A percentile compares a stretch with the other conserved stretches of the same genome.
These are phyloP conservation scores for Gambusia affinis DNA, from an alignment of 2,113 vertebrate genomes.

Conservation along the genomic window DNA sequence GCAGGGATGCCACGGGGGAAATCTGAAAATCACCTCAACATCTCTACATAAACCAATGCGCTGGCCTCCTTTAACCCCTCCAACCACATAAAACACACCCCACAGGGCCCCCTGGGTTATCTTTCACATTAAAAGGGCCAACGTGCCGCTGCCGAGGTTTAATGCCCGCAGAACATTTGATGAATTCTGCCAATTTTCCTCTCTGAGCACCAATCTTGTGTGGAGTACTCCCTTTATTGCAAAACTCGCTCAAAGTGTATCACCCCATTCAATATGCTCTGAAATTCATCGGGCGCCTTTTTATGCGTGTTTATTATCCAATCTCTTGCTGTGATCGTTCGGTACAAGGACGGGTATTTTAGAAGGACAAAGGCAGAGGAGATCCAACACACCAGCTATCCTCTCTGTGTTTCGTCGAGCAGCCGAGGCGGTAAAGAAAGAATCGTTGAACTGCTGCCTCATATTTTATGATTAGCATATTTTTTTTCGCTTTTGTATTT, in stretches of 20 bases:
- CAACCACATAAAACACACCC: slow-evolving; percentile 74
- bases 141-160: slow-evolving; percentile 54
- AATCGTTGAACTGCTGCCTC: neutral
- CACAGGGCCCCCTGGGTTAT: slow-evolving; percentile 64
- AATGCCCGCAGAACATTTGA: slow-evolving; percentile 67
- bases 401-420: slow-evolving; percentile 1
- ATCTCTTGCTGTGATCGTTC: slow-evolving; percentile 30
- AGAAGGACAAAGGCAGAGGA: slow-evolving; percentile 39
- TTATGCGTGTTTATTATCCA: slow-evolving; percentile 60
- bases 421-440: neutral
- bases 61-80: slow-evolving; percentile 75
- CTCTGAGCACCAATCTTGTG: slow-evolving; percentile 61
- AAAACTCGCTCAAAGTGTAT: slow-evolving; percentile 46
- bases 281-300: slow-evolving; percentile 47
- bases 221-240: slow-evolving; percentile 61
- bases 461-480: neutral
- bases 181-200: slow-evolving; percentile 75
- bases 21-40: slow-evolving; percentile 80
- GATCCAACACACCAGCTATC: slow-evolving; percentile 2
- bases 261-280: slow-evolving; percentile 42
- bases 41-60: slow-evolving; percentile 69
- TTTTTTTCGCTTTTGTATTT: neutral
- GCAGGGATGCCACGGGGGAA: slow-evolving; percentile 82
- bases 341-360: slow-evolving; percentile 34
- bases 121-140: slow-evolving; percentile 69